Evolutionary conservation across 1,140 invertebrate species (phyloP).

Genomic region (Maconellicoccus hirsutus): DNA sequence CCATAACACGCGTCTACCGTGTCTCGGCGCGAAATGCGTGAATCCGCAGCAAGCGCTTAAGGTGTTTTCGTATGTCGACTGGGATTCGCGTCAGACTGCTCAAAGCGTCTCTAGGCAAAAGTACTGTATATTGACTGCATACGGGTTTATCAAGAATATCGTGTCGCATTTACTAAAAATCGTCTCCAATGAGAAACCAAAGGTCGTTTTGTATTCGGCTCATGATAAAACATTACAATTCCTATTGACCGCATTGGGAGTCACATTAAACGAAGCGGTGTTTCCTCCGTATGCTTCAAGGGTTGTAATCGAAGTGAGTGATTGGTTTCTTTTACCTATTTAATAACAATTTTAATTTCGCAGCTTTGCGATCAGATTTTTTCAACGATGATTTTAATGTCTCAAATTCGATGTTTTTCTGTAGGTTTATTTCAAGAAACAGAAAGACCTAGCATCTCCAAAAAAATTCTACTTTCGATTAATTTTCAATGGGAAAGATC

Average conservation of each 20-base stretch:
- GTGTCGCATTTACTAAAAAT: constrained; percentile 65
- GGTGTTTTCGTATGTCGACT: constrained; percentile 61
- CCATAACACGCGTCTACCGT: constrained; percentile 65
- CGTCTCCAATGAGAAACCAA: constrained; percentile 61
- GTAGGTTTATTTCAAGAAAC: not conserved
- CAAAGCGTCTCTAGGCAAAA: constrained; percentile 50
- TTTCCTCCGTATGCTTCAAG: not conserved
- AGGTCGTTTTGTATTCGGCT: constrained; percentile 76
- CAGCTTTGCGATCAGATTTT: no score
- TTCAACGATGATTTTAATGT: not conserved
- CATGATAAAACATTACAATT: constrained; percentile 83
- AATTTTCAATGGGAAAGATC: constrained; percentile 73
- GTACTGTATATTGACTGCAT: constrained; percentile 56
- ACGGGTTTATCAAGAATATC: constrained; percentile 63
- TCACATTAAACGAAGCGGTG: constrained; percentile 31
- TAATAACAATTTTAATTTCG: no score
- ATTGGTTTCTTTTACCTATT: constrained; percentile 21
- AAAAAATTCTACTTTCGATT: constrained; percentile 63
- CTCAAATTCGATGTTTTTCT: not conserved
- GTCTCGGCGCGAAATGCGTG: constrained; percentile 35
- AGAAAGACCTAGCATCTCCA: constrained; percentile 26
- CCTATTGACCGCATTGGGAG: constrained; percentile 61
- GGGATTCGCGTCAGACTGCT: constrained; percentile 53
- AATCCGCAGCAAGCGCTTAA: constrained; percentile 31
- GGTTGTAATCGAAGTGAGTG: constrained; percentile 14